phyloP scores from a whole-genome alignment of 2,888 invertebrate species.

The Bugulina stolonifera region DNA sequence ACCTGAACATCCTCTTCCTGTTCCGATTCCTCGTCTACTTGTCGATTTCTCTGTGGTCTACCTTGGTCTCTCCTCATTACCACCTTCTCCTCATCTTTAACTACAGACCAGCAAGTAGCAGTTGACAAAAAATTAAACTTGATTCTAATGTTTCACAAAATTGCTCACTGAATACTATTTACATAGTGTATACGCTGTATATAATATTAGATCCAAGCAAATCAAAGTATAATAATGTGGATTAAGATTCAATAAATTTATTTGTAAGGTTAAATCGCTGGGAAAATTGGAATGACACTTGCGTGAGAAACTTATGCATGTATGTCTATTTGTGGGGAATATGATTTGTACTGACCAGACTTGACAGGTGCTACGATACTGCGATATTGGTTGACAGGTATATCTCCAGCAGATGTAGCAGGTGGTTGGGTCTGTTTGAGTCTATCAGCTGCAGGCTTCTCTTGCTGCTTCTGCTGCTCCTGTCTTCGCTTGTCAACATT shows the following conservation, averaged over 20 bases:
- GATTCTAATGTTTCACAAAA: too few relatives aligned
- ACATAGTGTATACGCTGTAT: too few relatives aligned
- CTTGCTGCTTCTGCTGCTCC: not conserved
- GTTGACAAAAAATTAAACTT: too few relatives aligned
- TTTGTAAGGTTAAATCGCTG: too few relatives aligned
- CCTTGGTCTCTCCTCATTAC: not conserved
- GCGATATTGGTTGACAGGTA: constrained; percentile 9
- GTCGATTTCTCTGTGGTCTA: not conserved
- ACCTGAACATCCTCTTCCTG: not conserved
- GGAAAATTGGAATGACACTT: too few relatives aligned
- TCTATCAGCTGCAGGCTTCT: not conserved
- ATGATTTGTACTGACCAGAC: not conserved
- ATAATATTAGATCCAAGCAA: too few relatives aligned
- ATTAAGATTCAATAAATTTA: too few relatives aligned
- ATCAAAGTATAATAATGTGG: too few relatives aligned
- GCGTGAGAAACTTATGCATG: too few relatives aligned
- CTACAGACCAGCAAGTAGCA: too few relatives aligned
- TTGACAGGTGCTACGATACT: constrained; percentile 22
- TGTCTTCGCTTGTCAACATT: not conserved
- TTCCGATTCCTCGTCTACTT: not conserved
- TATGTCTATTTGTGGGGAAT: too few relatives aligned
- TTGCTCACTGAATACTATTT: too few relatives aligned
- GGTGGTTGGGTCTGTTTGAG: not conserved
- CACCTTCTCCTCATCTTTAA: not conserved
- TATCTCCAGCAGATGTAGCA: not conserved